Conservation (phyloP, 2,113 vertebrate species). For the Scatophagus argus region DNA sequence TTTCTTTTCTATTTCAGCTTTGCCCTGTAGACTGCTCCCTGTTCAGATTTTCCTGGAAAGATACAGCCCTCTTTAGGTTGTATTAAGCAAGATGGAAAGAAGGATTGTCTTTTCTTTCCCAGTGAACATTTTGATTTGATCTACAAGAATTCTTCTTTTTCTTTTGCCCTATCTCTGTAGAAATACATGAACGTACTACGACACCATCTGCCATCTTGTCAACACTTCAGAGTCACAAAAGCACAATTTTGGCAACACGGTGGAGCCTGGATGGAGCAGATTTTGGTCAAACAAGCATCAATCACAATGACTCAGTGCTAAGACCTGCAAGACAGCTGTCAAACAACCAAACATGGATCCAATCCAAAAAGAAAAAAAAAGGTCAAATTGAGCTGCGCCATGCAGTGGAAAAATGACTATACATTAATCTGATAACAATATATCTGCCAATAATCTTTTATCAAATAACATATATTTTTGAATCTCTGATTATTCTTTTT, state of each 20-base stretch:
- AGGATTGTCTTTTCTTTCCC: background rate
- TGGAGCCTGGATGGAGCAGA: background rate
- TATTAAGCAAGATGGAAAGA: background rate
- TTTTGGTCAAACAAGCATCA: conserved; percentile 8
- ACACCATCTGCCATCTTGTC: conserved; percentile 7
- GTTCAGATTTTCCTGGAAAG: conserved; percentile 1
- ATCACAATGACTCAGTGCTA: background rate
- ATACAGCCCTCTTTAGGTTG: background rate
- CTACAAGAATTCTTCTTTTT: background rate
- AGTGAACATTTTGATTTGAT: background rate
- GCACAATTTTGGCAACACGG: background rate
- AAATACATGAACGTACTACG: conserved; percentile 2
- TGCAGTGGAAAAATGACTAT: too few relatives aligned
- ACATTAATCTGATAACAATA: too few relatives aligned
- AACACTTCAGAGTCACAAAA: background rate
- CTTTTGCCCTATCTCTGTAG: background rate
- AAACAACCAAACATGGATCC: background rate
- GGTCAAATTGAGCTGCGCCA: too few relatives aligned
- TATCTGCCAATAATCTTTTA: too few relatives aligned
- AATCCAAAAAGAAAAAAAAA: too few relatives aligned
- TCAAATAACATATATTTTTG: too few relatives aligned
- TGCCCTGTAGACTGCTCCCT: background rate
- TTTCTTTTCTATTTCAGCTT: background rate
- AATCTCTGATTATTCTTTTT: too few relatives aligned
- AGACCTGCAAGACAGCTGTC: background rate